Evolutionary conservation across 2,888 invertebrate genomes (phyloP), one percentile per base, ranked within the genome.

Genomic region (Brachyptera risi): DNA sequence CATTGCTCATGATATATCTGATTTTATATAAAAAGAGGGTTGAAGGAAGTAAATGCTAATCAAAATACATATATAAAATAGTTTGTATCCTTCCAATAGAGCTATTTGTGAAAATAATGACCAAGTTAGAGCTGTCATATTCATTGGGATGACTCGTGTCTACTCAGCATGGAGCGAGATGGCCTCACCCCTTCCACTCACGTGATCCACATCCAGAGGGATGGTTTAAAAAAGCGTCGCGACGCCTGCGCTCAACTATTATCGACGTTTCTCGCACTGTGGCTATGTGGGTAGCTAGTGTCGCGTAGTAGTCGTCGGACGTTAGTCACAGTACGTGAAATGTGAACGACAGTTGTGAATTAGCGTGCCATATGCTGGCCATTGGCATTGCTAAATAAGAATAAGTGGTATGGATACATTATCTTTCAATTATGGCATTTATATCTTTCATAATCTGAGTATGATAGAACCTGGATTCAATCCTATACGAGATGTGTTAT

Each of bases 281-380:
- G n/a, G n/a, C n/a, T n/a, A n/a, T n/a, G n/a, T n/a, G n/a, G n/a
- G 3, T 31, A 31, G 31, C 24, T 5, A 40, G 15, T 13, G 47
- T 24, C 1, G 24, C 47, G 47, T 23, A 24, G 21, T 47, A 47
- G 47, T 47, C 42, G 42, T 42, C 3, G 5, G 3, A 3, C n/a
- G 42, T 19, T 21, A 17, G 24, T 21, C 21, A 54, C 37, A 37
- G 54, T 7, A 24, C 23, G 54, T 35, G 54, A 35, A 35, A 54
- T 54, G 54, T 54, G 54, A 54, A 35, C 54, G 21, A 17, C 21
- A 21, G 54, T 1, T 1, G 54, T 1, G 35, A 1, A 15, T 54
- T 37, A 54, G 54, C 54, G 37, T 35, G 54, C 54, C 54, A 54
- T 31, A 54, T 54, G 54, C 54, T 54, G 54, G 54, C 21, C 54